Conservation (phyloP, 2,113 vertebrate species). For the Pachycephala philippinensis region DNA sequence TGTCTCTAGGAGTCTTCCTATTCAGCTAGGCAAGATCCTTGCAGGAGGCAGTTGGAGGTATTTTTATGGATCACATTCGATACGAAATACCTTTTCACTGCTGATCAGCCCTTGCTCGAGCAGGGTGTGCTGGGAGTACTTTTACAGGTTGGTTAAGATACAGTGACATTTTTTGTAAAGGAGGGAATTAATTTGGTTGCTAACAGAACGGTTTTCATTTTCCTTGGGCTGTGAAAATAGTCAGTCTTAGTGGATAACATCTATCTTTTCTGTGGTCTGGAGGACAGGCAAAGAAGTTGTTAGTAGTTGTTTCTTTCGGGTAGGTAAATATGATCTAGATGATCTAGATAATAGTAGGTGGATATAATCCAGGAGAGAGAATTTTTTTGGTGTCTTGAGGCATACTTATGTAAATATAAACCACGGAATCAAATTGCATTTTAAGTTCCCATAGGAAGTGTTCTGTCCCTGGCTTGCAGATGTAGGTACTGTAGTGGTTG, state of each 20-base stretch:
- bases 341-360: neutral
- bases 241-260: neutral
- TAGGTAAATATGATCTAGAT: neutral
- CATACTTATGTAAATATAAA: neutral
- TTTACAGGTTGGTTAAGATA: neutral
- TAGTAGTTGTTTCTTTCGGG: neutral
- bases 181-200: neutral
- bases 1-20: neutral
- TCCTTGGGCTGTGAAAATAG: neutral
- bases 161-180: neutral
- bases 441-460: neutral
- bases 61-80: fast-evolving
- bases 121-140: neutral
- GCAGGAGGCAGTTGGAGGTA: neutral
- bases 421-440: neutral
- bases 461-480: neutral
- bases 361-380: neutral
- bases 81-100: neutral
- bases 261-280: neutral
- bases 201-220: neutral
- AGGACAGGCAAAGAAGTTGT: neutral
- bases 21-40: neutral
- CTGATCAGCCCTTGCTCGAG: neutral
- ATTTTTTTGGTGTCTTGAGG: neutral
- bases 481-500: neutral